phyloP scores from a whole-genome alignment of 2,888 invertebrate species.

The Himalopsyche anomala region DNA sequence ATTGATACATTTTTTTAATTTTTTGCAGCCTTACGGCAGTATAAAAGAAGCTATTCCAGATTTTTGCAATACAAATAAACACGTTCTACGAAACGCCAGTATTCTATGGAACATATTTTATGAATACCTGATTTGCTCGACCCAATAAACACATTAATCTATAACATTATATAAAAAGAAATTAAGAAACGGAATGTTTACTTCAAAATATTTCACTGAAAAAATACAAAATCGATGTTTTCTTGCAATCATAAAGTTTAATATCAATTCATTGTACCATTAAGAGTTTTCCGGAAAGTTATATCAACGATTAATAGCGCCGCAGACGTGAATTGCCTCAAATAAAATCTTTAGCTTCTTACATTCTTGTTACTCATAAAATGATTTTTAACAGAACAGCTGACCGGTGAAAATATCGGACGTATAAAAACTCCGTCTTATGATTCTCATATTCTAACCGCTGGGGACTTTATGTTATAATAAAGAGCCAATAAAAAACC shows the following conservation, averaged over 20 bases:
- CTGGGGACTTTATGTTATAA: conserved; percentile 51
- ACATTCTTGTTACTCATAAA: conserved; percentile 7
- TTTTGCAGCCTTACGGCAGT: too few species aligned
- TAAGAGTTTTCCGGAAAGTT: background rate
- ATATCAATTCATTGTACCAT: background rate
- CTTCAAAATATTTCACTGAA: too few species aligned
- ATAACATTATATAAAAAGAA: too few species aligned
- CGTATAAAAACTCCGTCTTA: conserved; percentile 20
- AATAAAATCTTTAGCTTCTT: conserved; percentile 4
- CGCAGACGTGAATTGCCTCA: background rate
- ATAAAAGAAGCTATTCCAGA: too few species aligned
- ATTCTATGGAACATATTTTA: too few species aligned
- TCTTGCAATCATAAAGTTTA: background rate
- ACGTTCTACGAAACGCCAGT: too few species aligned
- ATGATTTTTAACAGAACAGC: conserved; percentile 38
- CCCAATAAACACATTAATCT: too few species aligned
- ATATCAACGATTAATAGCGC: background rate
- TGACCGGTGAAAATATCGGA: conserved; percentile 11
- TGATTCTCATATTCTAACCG: conserved; percentile 28
- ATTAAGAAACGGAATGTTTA: too few species aligned
- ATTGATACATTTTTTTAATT: too few species aligned
- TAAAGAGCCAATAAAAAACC: conserved; percentile 60
- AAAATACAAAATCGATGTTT: background rate
- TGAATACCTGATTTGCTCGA: too few species aligned
- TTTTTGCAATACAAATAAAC: too few species aligned